Evolutionary conservation across 53 echinoderm and acorn worm species (phyloP), one percentile per base, ranked within the genome.

Genomic region (Zoroaster sp.): DNA sequence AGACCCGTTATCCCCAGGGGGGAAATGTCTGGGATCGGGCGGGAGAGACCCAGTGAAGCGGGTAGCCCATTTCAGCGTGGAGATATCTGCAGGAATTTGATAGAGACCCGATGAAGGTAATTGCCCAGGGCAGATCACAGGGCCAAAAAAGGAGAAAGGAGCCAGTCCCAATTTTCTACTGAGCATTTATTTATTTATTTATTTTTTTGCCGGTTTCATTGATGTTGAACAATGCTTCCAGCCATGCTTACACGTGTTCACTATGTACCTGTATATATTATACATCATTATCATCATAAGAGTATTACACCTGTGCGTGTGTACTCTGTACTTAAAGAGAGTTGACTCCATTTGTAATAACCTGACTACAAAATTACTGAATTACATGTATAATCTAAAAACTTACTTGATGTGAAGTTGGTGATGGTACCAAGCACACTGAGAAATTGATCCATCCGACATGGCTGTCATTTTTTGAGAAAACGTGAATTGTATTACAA

Each of bases 1-100:
- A 17, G 18, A 34, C 51, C 35, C 38, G 21, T 55, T 10, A 35
- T 80, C 21, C 54, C 80, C 30, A 35, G 18, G 18, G 63, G 80
- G 80, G 65, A 59, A 47, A 33, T 32, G 80, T 39, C 23, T 37
- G 63, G 80, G 41, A 80, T 80, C 65, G 59, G 12, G 54, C 80
- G 14, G 80, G 39, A 59, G 80, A 59, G 39, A 55, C 55, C 35
- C 65, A 55, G 21, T 63, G 80, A 39, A 80, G 80, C 80, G 12
- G n/a, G 40, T 36, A 18, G 39, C 40, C 73, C 28, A 54, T 78
- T 38, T 14, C 78, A 31, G 36, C 54, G 31, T 13, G 59, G 80
- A 14, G 49, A 36, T 32, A 54, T 59, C 80, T 80, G 80, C 37
- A 0, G 66, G 80, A 80, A 80, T 80, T 80, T 36, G 30, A 25